Evolutionary conservation across 2,113 vertebrate species (phyloP), one percentile per base, ranked within the genome.

Genomic region (Otolemur garnettii): DNA sequence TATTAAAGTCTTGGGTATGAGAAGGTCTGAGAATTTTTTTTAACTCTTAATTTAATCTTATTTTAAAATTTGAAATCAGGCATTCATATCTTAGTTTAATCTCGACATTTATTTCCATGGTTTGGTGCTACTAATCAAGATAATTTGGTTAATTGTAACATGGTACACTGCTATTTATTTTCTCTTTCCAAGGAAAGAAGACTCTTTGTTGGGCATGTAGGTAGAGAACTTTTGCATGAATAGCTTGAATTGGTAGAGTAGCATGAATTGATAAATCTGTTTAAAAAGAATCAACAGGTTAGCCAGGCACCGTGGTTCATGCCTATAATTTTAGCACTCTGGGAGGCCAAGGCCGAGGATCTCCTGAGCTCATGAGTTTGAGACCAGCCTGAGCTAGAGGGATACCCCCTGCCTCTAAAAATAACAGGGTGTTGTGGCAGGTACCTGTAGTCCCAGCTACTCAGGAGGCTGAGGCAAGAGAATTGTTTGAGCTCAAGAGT

Each of bases 181-280:
- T 95, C 13, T 74, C 59, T 93, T 96, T 69, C 30, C n/a, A 68
- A 3, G 68, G 22, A 18, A 77, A 87, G 77, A 85, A 83, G 60
- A 1, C 78, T 89, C 18, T 90, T 21, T 80, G 8, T 89, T 74
- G 35, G n/a, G 68, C 42, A 85, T 71, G 9, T 71, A 71, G 59
- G 42, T 92, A 87, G 68, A 77, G 66, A 77, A 69, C 59, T 95
- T 95, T 74, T 85, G 38, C 38, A 85, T 33, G 69, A 93, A 95
- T 50, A 50, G 45, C 45, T 50, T 50, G 45, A 50, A 84, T 85
- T 94, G 28, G 30, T 96, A 69, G 62, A 75, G 42, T 92, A 81
- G 30, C 50, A 66, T 85, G n/a, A 82, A 78, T 59, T 90, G 50
- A 60, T 53, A 84, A 64, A 42, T 64, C 35, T 94, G 21, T 86